These are phyloP conservation scores for Sebastolobus alascanus DNA, from an alignment of 2,797 vertebrate genomes.

Conservation along the genomic window DNA sequence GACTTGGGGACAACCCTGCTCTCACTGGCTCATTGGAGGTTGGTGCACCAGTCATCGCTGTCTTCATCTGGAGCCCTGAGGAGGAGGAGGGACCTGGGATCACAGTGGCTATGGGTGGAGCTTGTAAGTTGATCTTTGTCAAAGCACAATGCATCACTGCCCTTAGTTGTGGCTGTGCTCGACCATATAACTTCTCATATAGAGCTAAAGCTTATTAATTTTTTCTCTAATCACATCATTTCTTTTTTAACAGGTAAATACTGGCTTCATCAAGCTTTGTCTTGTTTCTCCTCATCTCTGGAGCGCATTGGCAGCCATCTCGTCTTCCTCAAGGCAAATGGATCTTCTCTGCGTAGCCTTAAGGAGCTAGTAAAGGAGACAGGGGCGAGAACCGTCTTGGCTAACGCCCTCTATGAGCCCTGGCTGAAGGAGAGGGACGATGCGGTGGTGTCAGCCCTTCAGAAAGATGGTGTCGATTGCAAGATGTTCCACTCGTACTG, in stretches of 20 bases:
- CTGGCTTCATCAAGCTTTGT: slow-evolving; percentile 84
- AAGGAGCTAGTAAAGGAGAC: slow-evolving; percentile 71
- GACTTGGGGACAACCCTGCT: slow-evolving; percentile 84
- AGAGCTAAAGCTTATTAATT: neutral
- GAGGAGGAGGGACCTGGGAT: slow-evolving; percentile 83
- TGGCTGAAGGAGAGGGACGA: slow-evolving; percentile 85
- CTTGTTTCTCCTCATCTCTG: slow-evolving; percentile 71
- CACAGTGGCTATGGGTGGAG: slow-evolving; percentile 80
- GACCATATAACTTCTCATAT: neutral
- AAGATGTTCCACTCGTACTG: slow-evolving; percentile 83
- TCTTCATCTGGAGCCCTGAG: slow-evolving; percentile 82
- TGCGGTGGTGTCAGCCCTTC: slow-evolving; percentile 59
- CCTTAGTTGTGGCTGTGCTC: neutral
- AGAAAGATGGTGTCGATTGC: slow-evolving; percentile 69
- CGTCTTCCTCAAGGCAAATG: slow-evolving; percentile 57
- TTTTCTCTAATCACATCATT: neutral
- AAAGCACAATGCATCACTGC: neutral
- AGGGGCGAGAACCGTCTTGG: slow-evolving; percentile 77
- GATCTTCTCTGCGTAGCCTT: slow-evolving; percentile 68
- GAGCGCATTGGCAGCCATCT: slow-evolving; percentile 79
- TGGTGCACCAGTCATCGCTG: slow-evolving; percentile 79
- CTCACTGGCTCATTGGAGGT: slow-evolving; percentile 75
- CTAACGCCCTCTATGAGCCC: slow-evolving; percentile 83
- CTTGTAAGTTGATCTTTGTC: slow-evolving; percentile 64
- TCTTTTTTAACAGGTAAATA: slow-evolving; percentile 74